Evolutionary conservation across 2,797 vertebrate genomes (phyloP), one percentile per base, ranked within the genome.

Genomic region (Hipposideros larvatus): DNA sequence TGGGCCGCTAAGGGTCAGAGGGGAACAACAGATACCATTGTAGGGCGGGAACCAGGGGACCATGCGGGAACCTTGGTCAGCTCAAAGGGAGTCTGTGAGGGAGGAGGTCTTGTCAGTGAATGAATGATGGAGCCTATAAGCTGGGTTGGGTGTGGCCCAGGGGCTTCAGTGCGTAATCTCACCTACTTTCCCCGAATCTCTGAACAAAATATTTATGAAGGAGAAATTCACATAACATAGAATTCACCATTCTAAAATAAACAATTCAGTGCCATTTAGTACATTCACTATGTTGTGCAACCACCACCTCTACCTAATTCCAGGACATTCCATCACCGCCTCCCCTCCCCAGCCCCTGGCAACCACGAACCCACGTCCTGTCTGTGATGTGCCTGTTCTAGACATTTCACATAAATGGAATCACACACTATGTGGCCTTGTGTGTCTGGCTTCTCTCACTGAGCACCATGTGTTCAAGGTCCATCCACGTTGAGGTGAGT

Each of bases 401-500:
- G n/a, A 19, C 48, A 0, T 21, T 24, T 61, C 51, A 1, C 7
- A 2, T 4, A 5, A 2, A 3, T 1, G 34, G 79, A 34, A 2
- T 9, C 28, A 7, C 37, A 15, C 24, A 0, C 34, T 11, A 1
- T 15, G 46, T 24, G 61, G 74, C 48, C 68, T n/a, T 14, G 2
- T 8, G 55, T 22, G 19, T 66, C 79, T 55, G 61, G n/a, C 18
- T 8, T 34, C 61, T 16, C 24, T 59, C 46, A 7, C 22, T 43
- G 24, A 10, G 37, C 11, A 0, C 7, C 0, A 7, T 15, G 63
- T 21, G 11, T 19, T 48, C 31, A 1, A 4, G 43, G 55, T 11
- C 24, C 9, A 0, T 59, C 55, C 34, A 7, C 0, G 2, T 4
- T 5, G 48, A 2, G 5, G 4, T 21, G 2, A 7, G 5, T 9